Evolutionary conservation across 2,888 invertebrate genomes (phyloP).

Genomic region (Cataglyphis livida): DNA sequence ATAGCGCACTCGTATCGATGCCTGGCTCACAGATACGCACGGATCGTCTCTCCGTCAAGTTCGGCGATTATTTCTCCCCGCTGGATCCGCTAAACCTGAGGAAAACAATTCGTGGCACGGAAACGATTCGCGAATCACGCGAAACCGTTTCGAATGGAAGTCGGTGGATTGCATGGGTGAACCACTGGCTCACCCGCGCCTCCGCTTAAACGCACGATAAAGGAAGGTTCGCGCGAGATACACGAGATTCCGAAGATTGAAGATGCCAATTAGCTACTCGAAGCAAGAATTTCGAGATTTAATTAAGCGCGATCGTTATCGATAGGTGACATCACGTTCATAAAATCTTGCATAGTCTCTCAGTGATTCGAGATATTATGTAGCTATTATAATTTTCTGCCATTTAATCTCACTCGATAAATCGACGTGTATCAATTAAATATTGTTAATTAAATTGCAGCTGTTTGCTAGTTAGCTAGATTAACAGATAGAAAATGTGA

Average conservation of each 20-base stretch:
- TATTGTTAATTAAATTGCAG: background rate
- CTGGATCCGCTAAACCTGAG: conserved; percentile 58
- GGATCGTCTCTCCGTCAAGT: conserved; percentile 42
- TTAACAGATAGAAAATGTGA: background rate
- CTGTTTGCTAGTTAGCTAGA: background rate
- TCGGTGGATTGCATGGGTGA: background rate
- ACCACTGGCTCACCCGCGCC: background rate
- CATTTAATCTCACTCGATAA: background rate
- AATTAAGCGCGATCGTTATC: background rate
- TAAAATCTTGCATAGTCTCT: background rate
- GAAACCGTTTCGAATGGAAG: background rate
- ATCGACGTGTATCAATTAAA: background rate
- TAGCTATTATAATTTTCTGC: background rate
- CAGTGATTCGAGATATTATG: background rate
- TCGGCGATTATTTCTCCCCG: conserved; percentile 39
- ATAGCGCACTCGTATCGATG: conserved; percentile 7
- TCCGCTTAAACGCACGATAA: background rate
- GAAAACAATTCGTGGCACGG: conserved; percentile 51
- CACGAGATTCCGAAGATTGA: conserved; percentile 55
- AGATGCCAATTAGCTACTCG: conserved; percentile 56
- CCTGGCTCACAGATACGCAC: background rate
- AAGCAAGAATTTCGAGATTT: conserved; percentile 36
- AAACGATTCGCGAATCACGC: conserved; percentile 11
- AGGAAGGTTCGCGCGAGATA: background rate
- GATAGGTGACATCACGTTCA: conserved; percentile 8